phyloP scores from a whole-genome alignment of 2,797 vertebrate species.

The Novumbra hubbsi region DNA sequence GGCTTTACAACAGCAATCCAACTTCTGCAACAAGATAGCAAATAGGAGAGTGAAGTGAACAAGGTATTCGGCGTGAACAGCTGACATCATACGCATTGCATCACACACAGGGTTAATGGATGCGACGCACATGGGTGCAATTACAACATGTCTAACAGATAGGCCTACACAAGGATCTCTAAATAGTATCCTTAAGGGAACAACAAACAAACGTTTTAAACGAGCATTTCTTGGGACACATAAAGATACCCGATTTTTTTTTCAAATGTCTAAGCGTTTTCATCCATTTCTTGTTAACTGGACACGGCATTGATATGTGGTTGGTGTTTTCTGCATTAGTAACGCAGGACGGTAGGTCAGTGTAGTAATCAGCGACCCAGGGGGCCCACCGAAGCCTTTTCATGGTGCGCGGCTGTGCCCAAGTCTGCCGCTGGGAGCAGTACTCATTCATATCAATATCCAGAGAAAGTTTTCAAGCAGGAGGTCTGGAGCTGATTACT shows the following conservation, averaged over 20 bases:
- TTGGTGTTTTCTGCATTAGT: not conserved
- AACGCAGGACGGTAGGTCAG: not conserved
- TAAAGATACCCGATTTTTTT: not conserved
- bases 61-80: too few species aligned
- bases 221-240: not conserved
- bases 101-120: too few species aligned
- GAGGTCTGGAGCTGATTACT: constrained; percentile 53
- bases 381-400: not conserved
- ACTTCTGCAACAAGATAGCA: too few species aligned
- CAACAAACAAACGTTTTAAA: not conserved
- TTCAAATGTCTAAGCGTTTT: not conserved
- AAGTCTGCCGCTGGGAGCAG: constrained; percentile 43
- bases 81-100: too few species aligned
- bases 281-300: not conserved
- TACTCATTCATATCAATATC: not conserved
- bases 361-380: not conserved
- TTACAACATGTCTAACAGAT: too few species aligned
- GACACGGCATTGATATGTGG: not conserved
- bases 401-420: not conserved
- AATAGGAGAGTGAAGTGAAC: too few species aligned
- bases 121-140: too few species aligned
- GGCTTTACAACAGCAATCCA: too few species aligned
- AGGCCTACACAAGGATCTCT: too few species aligned
- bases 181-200: not conserved
- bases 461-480: constrained; percentile 58